These are phyloP conservation scores for Drosophila melanosoma DNA, from an alignment of 2,888 invertebrate genomes.

Conservation along the genomic window DNA sequence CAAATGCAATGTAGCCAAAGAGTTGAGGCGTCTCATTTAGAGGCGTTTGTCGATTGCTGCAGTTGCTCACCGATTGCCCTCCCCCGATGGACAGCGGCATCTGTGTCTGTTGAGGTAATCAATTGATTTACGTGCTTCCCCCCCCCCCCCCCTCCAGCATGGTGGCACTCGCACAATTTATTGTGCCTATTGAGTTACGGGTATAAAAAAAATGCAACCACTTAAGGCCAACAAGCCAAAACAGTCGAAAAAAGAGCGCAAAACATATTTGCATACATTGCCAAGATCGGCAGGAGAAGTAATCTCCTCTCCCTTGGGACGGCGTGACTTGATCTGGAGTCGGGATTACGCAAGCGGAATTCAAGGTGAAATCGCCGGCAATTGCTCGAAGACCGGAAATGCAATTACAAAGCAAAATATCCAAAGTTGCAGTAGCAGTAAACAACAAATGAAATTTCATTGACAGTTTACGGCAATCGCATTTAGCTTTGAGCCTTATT, in stretches of 20 bases:
- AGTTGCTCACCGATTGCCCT: conserved; percentile 23
- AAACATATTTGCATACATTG: conserved; percentile 60
- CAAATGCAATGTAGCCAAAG: conserved; percentile 8
- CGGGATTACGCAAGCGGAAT: conserved; percentile 59
- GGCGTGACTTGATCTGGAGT: conserved; percentile 35
- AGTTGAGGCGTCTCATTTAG: conserved; percentile 23
- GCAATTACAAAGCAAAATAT: conserved; percentile 11
- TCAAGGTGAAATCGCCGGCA: conserved; percentile 73
- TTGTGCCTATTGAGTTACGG: conserved; percentile 14
- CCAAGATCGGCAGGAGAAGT: conserved; percentile 4
- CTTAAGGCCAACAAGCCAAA: conserved; percentile 34
- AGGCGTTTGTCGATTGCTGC: conserved; percentile 40
- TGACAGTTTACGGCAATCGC: conserved; percentile 56
- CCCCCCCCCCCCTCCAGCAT: conserved; percentile 43
- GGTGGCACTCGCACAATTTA: conserved; percentile 41
- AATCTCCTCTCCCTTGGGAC: not conserved
- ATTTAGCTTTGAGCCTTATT: conserved; percentile 46
- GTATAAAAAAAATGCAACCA: conserved; percentile 39
- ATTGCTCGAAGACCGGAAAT: conserved; percentile 49
- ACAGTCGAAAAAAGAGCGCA: conserved; percentile 51
- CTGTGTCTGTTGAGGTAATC: conserved; percentile 8
- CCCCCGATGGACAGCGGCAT: conserved; percentile 12
- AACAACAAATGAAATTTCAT: conserved; percentile 27
- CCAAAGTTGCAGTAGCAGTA: conserved; percentile 15
- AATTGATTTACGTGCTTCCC: conserved; percentile 38